phyloP scores from a whole-genome alignment of 1,140 invertebrate species.

The Bombus pyrosoma region DNA sequence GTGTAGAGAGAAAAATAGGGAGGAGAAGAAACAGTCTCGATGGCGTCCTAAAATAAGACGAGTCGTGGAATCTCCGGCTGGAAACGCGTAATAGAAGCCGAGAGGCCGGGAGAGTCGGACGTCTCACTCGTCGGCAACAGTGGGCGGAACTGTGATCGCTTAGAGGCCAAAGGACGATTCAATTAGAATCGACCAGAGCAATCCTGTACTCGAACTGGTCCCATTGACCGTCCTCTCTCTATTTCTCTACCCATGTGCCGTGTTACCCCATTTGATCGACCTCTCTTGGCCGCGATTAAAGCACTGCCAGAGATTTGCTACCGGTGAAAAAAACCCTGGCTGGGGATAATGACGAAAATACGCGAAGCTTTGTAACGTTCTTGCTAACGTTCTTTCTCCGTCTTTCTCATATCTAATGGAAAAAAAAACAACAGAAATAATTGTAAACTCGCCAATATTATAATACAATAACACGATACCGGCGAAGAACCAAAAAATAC shows the following conservation, averaged over 20 bases:
- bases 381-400: background rate
- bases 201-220: conserved; percentile 64
- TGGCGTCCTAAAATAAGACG: conserved; percentile 60
- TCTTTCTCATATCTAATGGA: too few relatives aligned
- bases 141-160: conserved; percentile 67
- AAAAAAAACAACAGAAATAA: too few relatives aligned
- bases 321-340: background rate
- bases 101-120: conserved; percentile 51
- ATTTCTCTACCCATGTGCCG: conserved; percentile 7
- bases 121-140: conserved; percentile 64
- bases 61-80: conserved; percentile 42
- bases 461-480: background rate
- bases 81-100: conserved; percentile 62
- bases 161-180: conserved; percentile 74
- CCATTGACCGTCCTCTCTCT: conserved; percentile 57
- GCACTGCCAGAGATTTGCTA: conserved; percentile 38
- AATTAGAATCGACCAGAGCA: conserved; percentile 73
- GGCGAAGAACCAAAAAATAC: conserved; percentile 25
- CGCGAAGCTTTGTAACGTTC: background rate
- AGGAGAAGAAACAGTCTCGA: background rate
- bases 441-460: background rate
- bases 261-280: conserved; percentile 57
- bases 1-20: background rate
- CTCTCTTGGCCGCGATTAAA: conserved; percentile 59
- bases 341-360: conserved; percentile 19